Evolutionary conservation across 2,113 vertebrate species (phyloP), one percentile per base, ranked within the genome.

Genomic region (Ochotona princeps): DNA sequence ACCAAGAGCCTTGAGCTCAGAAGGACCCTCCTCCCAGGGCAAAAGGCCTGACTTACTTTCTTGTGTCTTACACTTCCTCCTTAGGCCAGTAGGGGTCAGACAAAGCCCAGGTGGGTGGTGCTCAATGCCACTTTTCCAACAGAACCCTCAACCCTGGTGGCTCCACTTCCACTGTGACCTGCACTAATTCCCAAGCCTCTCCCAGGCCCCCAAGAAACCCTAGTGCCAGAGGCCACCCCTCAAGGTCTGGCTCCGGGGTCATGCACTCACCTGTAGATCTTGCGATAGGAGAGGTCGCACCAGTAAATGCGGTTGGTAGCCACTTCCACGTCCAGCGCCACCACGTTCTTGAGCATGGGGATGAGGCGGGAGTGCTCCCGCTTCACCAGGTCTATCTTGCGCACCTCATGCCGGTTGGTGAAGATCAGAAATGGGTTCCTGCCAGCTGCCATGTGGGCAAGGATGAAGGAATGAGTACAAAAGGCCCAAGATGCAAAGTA

Each of bases 381-480:
- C 97, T 98, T 99, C 92, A 99, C 98, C 96, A 99, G 97, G 97
- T 99, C 99, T 67, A 99, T 99, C 94, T 98, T 98, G 0, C 99
- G 98, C 75, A 99, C 99, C 97, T 99, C 99, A 0, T 99, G 99
- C 3, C 99, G 99, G 96, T 99, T 99, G 82, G 99, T 99, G 97
- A 99, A 99, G 97, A 99, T 98, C 61, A 99, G 98, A 94, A 99
- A 99, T 0, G 99, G 99, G 93, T 98, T 99, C 95, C 98, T 99
- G 91, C 99, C 99, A 98, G 92, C 96, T 95, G 94, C 28, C 73
- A 20, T 2, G 74, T 7, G 15, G 76, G 38, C 38, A 44, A 44
- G 38, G n/a, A 44, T 44, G 74, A 90, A 83, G 38, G 13, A 44
- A 38, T 66, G 35, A 72, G 47, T 78, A 51, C 14, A 11, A 44